Conservation (phyloP, 1,140 invertebrate genomes). For the Drosophila saltans region DNA sequence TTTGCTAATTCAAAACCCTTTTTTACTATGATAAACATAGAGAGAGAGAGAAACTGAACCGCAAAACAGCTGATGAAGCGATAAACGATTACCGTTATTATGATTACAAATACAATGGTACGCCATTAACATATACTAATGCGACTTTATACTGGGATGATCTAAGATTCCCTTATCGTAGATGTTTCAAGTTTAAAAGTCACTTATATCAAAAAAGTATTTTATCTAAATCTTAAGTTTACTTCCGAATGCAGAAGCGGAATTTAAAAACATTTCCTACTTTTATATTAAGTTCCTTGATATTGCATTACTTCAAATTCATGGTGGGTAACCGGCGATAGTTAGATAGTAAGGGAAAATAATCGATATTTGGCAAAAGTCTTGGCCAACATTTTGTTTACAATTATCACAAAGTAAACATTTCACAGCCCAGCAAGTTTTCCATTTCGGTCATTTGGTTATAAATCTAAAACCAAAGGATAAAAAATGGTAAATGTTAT, state of each 20-base stretch:
- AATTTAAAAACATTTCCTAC: too few relatives aligned
- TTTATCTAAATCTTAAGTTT: too few relatives aligned
- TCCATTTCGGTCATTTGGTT: background rate
- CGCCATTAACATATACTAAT: too few relatives aligned
- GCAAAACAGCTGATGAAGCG: conserved; percentile 1
- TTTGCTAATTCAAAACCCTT: conserved; percentile 21
- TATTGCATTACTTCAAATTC: too few relatives aligned
- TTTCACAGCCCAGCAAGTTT: background rate
- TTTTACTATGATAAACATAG: conserved; percentile 38
- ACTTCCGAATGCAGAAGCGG: too few relatives aligned
- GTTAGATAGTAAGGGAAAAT: background rate
- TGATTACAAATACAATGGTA: too few relatives aligned
- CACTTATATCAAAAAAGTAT: too few relatives aligned
- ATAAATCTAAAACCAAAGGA: background rate
- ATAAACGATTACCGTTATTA: background rate
- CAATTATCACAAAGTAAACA: conserved; percentile 9
- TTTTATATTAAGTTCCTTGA: too few relatives aligned
- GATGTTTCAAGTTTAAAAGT: too few relatives aligned
- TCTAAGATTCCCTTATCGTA: too few relatives aligned
- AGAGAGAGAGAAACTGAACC: conserved; percentile 4
- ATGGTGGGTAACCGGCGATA: too few relatives aligned
- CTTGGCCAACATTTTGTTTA: conserved; percentile 52
- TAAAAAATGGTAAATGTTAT: conserved; percentile 93
- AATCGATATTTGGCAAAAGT: background rate
- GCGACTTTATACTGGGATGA: too few relatives aligned